Conservation (phyloP, 2,888 invertebrate species). For the Ashinkailepas kermadecensis region DNA sequence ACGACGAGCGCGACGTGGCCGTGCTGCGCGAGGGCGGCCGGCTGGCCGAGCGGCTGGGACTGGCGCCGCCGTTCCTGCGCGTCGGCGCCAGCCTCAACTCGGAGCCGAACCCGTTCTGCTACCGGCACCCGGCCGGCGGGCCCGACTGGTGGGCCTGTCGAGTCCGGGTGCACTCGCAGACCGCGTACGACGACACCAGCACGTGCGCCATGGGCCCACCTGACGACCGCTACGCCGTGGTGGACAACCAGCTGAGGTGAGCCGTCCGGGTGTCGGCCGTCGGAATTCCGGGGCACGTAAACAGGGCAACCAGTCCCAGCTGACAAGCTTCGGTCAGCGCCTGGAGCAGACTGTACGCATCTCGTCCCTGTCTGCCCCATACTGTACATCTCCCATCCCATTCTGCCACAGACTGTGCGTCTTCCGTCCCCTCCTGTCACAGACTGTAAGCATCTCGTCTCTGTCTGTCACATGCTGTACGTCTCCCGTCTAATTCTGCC, state of each 20-base stretch:
- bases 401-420: too few relatives aligned
- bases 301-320: too few relatives aligned
- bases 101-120: constrained; percentile 18
- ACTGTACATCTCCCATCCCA: too few relatives aligned
- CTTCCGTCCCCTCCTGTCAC: too few relatives aligned
- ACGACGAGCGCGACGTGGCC: constrained; percentile 43
- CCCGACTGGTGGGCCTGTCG: constrained; percentile 26
- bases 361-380: too few relatives aligned
- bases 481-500: too few relatives aligned
- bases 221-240: constrained; percentile 23
- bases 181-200: constrained; percentile 25
- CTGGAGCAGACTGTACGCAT: too few relatives aligned
- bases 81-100: neutral
- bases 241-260: constrained; percentile 24
- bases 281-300: too few relatives aligned
- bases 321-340: too few relatives aligned
- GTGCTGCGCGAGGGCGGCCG: constrained; percentile 12
- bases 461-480: too few relatives aligned
- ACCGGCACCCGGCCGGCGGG: neutral
- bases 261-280: neutral
- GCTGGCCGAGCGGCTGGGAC: neutral
- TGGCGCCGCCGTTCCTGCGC: neutral
- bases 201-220: constrained; percentile 25
- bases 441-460: too few relatives aligned
- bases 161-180: constrained; percentile 21